Percentiles rank a stretch among this genome's conserved stretches.
phyloP scores from a whole-genome alignment of 2,797 vertebrate species.

The Enteromius paludinosus region DNA sequence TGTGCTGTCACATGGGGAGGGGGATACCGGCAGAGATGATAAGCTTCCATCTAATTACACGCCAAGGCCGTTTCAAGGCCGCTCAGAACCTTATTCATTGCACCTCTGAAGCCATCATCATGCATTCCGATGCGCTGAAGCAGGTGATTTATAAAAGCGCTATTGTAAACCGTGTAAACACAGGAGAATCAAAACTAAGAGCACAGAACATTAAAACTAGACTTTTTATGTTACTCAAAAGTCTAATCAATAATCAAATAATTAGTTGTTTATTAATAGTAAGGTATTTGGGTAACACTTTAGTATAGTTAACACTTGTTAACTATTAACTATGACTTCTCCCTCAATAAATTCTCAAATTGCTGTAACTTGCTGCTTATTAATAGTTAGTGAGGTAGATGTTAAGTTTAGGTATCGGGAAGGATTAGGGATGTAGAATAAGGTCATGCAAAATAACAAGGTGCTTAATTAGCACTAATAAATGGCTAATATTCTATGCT shows the following conservation, averaged over 20 bases:
- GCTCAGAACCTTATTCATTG: constrained; percentile 57
- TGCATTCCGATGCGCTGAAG: constrained; percentile 6
- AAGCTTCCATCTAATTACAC: constrained; percentile 68
- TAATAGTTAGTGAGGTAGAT: no score
- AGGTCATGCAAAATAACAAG: no score
- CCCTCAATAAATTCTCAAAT: no score
- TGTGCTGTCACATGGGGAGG: constrained; percentile 23
- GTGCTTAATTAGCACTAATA: no score
- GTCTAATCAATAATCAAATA: not conserved
- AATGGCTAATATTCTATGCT: no score
- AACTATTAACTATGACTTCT: no score
- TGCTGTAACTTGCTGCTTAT: no score
- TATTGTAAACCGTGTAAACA: not conserved
- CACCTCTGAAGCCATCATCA: constrained; percentile 63
- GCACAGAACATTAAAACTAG: not conserved
- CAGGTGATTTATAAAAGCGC: constrained; percentile 5
- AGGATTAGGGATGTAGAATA: no score
- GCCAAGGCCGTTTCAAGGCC: constrained; percentile 74
- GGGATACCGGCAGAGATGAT: constrained; percentile 62
- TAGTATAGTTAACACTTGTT: no score
- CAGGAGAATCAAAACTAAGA: constrained; percentile 17
- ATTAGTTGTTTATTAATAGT: not conserved
- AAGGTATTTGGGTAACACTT: not conserved
- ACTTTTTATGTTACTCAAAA: not conserved
- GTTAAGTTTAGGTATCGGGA: no score